Evolutionary conservation across 64 coral and sea anemone genomes (phyloP).

Genomic region (Exaiptasia diaphana): DNA sequence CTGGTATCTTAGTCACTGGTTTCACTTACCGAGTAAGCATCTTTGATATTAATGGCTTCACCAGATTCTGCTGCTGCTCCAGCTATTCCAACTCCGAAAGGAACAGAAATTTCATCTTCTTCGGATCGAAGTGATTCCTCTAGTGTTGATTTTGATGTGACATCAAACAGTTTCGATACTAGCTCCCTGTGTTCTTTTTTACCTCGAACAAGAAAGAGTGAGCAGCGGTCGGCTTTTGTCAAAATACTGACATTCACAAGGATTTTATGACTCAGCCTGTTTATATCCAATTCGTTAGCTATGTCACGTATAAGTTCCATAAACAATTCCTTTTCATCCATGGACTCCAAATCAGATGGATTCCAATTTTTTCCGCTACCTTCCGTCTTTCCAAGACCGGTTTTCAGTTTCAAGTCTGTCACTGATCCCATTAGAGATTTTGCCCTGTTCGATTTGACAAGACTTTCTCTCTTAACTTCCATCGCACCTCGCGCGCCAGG

Average conservation of each 20-base stretch:
- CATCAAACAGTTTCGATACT: conserved; percentile 94
- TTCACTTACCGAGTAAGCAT: conserved; percentile 86
- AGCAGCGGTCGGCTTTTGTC: conserved; percentile 91
- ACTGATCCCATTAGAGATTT: conserved; percentile 23
- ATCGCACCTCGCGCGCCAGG: conserved; percentile 69
- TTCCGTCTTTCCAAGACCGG: conserved; percentile 20
- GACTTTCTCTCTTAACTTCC: conserved; percentile 63
- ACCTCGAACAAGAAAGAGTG: conserved; percentile 82
- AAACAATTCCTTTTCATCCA: conserved; percentile 87
- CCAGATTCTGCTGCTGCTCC: conserved; percentile 71
- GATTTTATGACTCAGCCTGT: conserved; percentile 94
- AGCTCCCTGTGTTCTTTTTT: conserved; percentile 77
- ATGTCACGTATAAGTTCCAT: conserved; percentile 98
- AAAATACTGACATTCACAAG: conserved; percentile 93
- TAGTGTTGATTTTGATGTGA: conserved; percentile 80
- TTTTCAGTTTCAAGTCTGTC: conserved; percentile 27
- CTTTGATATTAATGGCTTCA: conserved; percentile 94
- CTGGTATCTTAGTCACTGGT: not conserved
- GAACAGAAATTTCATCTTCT: conserved; percentile 80
- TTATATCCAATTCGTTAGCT: conserved; percentile 89
- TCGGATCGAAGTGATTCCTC: conserved; percentile 71
- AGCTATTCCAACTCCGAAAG: conserved; percentile 88
- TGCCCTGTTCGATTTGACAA: conserved; percentile 16
- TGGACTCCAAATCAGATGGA: conserved; percentile 28
- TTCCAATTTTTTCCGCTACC: not conserved